Evolutionary conservation across 2,888 invertebrate species (phyloP), one percentile per base, ranked within the genome.

Genomic region (Mythimna loreyi): DNA sequence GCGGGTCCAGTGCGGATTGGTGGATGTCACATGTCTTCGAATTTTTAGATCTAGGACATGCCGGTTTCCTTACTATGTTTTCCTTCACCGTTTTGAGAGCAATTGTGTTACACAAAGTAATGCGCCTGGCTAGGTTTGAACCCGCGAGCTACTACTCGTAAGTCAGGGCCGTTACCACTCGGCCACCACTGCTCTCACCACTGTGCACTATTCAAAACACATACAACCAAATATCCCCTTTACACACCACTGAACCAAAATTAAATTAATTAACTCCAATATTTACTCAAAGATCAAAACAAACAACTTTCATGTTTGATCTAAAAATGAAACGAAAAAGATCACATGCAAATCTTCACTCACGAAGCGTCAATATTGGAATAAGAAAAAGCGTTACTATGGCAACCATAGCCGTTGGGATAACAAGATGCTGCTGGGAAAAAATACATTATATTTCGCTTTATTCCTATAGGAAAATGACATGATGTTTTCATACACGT

Each of bases 291-390:
- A 50, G 11, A 57, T 40, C 21, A 52, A 50, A 62, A 57, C 43
- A 50, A 56, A 67, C 33, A 59, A 53, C 49, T 5, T n/a, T 6
- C 3, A 6, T 58, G 25, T 49, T 73, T 66, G 55, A 45, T 67
- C 16, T 16, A 30, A 43, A 58, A 50, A 50, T 75, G 6, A 49
- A 59, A 59, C 7, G 40, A 56, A 16, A 65, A 61, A 36, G 36
- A 67, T 60, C 36, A 57, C 61, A 49, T 63, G 33, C 55, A 33
- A 53, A 40, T 62, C 40, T 28, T 45, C 9, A 1, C 9, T 21
- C 8, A 5, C 8, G 11, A 23, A 63, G n/a, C 40, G 52, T 67
- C 67, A 63, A 72, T 68, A 57, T 64, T 67, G 67, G 16, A 40
- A 8, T 8, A 55, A 23, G n/a, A 25, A 52, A 73, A 59, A n/a